Conservation (phyloP, 2,797 vertebrate genomes). For the Valencia hispanica region DNA sequence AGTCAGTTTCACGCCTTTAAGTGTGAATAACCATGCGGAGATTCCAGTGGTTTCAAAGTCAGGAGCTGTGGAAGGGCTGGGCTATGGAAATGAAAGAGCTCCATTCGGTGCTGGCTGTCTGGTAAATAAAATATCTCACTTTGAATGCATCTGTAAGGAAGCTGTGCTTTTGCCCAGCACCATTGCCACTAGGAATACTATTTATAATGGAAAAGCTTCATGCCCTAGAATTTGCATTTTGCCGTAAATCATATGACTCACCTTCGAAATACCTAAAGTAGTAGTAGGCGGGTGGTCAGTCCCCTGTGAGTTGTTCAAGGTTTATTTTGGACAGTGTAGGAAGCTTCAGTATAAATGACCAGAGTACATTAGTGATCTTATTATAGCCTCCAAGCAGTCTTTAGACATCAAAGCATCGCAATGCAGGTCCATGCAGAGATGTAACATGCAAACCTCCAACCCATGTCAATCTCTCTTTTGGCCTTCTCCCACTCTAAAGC, state of each 20-base stretch:
- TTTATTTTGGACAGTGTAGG: conserved; percentile 27
- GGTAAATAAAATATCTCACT: conserved; percentile 40
- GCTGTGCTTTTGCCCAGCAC: background rate
- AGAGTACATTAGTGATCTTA: conserved; percentile 36
- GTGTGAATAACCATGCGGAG: conserved; percentile 17
- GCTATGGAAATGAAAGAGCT: conserved; percentile 52
- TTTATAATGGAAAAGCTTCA: conserved; percentile 1
- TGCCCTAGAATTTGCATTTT: conserved; percentile 34
- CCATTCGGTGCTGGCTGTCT: conserved; percentile 20
- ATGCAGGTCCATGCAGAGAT: conserved; percentile 2
- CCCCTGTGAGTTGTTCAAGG: conserved; percentile 44
- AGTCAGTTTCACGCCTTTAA: conserved; percentile 41
- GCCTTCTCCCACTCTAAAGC: conserved; percentile 26
- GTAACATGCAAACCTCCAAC: conserved; percentile 26
- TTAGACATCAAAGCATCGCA: conserved; percentile 46
- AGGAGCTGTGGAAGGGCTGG: conserved; percentile 36
- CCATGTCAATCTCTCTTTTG: conserved; percentile 49
- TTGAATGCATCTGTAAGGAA: conserved; percentile 20
- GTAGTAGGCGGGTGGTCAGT: conserved; percentile 9
- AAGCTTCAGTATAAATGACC: conserved; percentile 44
- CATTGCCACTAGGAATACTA: background rate
- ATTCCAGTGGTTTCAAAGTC: conserved; percentile 51
- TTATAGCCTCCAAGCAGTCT: conserved; percentile 47
- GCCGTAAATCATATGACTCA: conserved; percentile 15
- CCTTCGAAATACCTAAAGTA: background rate